phyloP scores from a whole-genome alignment of 2,797 vertebrate species.

The Siniperca undulata region DNA sequence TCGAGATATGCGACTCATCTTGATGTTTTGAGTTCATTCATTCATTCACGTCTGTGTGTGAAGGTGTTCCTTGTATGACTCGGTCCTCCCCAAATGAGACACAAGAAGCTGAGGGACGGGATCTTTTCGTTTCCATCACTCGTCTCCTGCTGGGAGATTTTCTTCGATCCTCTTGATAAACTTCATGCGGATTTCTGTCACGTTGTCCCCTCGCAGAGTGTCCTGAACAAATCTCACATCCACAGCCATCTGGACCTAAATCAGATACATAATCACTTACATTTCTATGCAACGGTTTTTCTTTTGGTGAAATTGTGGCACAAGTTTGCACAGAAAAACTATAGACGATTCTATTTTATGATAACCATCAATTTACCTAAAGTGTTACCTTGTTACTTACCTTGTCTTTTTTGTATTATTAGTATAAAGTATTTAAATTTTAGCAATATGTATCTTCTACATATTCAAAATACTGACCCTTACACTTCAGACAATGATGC shows the following conservation, averaged over 20 bases:
- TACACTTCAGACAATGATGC: neutral
- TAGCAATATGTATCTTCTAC: neutral
- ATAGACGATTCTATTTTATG: neutral
- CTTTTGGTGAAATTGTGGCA: neutral
- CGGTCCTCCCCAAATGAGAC: slow-evolving; percentile 30
- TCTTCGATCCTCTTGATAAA: slow-evolving; percentile 99
- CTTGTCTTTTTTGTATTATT: neutral
- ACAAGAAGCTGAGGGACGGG: slow-evolving; percentile 30
- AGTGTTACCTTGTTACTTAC: no score
- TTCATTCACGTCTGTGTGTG: slow-evolving; percentile 33
- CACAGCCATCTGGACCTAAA: slow-evolving; percentile 98
- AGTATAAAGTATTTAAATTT: neutral
- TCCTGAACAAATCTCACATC: slow-evolving; percentile 97
- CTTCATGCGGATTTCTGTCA: slow-evolving; percentile 98
- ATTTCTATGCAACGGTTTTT: neutral
- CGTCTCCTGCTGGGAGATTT: slow-evolving; percentile 96
- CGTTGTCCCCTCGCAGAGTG: slow-evolving; percentile 95
- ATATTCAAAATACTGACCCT: neutral
- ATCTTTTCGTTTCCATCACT: slow-evolving; percentile 73
- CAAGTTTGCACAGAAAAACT: neutral
- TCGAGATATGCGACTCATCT: neutral
- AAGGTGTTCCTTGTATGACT: slow-evolving; percentile 30
- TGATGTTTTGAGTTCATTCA: slow-evolving; percentile 32
- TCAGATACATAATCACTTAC: neutral
- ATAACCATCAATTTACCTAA: neutral